Base-by-base conservation (phyloP, 64 coral and sea anemone genomes). In the Catalaphyllia jardinei region DNA sequence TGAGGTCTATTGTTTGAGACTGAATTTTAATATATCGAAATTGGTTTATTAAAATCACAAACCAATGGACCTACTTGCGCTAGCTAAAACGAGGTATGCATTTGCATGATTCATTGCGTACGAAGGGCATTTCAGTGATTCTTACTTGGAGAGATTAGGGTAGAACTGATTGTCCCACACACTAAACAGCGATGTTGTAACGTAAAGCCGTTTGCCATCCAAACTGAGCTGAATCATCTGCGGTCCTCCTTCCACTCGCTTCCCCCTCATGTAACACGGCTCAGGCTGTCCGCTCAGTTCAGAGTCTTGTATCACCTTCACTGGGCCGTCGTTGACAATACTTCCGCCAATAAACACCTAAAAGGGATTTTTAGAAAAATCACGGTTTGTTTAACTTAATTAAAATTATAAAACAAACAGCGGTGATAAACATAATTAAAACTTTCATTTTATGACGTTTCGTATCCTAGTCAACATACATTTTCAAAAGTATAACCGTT, bases 121-220 rank as follows among this genome's bases (percentile, higher is more conserved):
- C 4, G 13, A 19, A 38, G 52, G 25, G 64, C 27, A 20, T 52
- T 67, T 46, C 29, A 22, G 11, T 75, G 51, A 49, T 57, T 83
- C 94, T 87, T 81, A 96, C 94, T 96, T 96, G 73, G 60, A 54
- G 2, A 96, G 65, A 24, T 96, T 76, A 28, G 97, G 97, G 62
- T 99, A 99, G 76, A 99, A 99, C 73, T 99, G 97, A 38, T 99
- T 99, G 83, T 99, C 97, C 97, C 97, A 99, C 12, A 71, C 71
- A 77, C 97, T 99, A 88, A 89, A 99, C 50, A 99, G 88, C 52
- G 97, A 99, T 72, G 97, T 99, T 16, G 97, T 95, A 2, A 95
- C 93, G 63, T 99, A 99, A 4, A 99, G 91, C 61, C 97, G 89
- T 64, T 95, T 99, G 25, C 97, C 97, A 72, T 99, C 97, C 71